phyloP scores from a whole-genome alignment of 64 coral and sea anemone genomes.

The Dendrophyllia cribrosa region DNA sequence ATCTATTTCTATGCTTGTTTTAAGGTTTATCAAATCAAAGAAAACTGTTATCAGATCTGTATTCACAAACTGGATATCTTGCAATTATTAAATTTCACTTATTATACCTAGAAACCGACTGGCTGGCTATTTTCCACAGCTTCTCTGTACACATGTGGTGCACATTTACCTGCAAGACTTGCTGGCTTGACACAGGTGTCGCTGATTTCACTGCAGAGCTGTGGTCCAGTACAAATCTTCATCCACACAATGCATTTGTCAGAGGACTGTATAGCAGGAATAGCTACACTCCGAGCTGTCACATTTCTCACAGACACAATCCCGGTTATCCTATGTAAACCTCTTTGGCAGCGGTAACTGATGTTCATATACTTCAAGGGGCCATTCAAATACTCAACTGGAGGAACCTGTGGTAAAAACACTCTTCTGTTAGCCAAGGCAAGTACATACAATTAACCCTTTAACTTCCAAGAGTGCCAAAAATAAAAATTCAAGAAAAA shows the following conservation, averaged over 20 bases:
- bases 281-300: not conserved
- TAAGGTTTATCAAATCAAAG: no score
- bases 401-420: not conserved
- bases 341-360: not conserved
- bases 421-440: not conserved
- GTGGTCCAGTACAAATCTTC: slow-evolving; percentile 23
- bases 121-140: not conserved
- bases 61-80: no score
- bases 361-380: not conserved
- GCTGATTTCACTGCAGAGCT: not conserved
- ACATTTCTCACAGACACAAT: not conserved
- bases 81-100: no score
- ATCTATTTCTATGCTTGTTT: no score
- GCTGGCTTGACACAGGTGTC: not conserved
- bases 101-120: no score
- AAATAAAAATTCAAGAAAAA: no score
- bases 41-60: no score
- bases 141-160: not conserved
- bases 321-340: not conserved
- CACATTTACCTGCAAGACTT: not conserved
- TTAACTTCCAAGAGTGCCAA: no score
- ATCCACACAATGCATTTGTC: slow-evolving; percentile 9
- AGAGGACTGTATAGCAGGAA: not conserved
- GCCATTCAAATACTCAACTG: not conserved
- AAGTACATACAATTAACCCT: not conserved